Evolutionary conservation across 1,140 invertebrate genomes (phyloP).

Genomic region (Scaptomyza pallida): DNA sequence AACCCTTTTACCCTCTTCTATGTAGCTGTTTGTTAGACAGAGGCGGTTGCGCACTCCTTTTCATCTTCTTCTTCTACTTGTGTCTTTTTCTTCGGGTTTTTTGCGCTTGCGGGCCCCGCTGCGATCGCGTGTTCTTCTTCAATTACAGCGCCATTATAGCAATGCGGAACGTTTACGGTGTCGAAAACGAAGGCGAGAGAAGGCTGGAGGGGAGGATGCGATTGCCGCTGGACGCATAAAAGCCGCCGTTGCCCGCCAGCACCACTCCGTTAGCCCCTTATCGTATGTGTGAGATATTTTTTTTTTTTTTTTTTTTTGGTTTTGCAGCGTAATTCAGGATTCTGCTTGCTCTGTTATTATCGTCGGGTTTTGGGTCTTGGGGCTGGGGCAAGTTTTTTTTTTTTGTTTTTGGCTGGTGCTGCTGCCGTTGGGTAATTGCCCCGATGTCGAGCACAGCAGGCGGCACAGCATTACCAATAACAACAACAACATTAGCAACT

Average conservation of each 20-base stretch:
- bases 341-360: conserved; percentile 79
- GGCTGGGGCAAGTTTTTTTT: conserved; percentile 40
- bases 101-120: conserved; percentile 26
- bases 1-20: conserved; percentile 33
- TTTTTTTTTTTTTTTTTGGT: conserved; percentile 25
- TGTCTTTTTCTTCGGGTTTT: neutral
- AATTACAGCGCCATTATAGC: conserved; percentile 79
- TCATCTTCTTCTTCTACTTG: conserved; percentile 10
- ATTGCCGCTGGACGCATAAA: conserved; percentile 35
- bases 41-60: conserved; percentile 34
- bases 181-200: conserved; percentile 11
- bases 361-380: conserved; percentile 58
- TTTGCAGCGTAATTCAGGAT: conserved; percentile 78
- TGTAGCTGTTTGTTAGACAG: conserved; percentile 32
- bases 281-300: neutral
- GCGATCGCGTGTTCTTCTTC: conserved; percentile 78
- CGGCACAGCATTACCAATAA: conserved; percentile 39
- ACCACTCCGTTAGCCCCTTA: conserved; percentile 38
- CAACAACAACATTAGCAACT: conserved; percentile 34
- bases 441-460: conserved; percentile 68
- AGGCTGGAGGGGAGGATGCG: conserved; percentile 25
- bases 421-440: conserved; percentile 69
- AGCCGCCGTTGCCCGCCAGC: conserved; percentile 35
- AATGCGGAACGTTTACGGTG: conserved; percentile 73
- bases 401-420: conserved; percentile 45